Base-by-base conservation (phyloP, 2,888 invertebrate genomes). In the Scaptomyza flava region DNA sequence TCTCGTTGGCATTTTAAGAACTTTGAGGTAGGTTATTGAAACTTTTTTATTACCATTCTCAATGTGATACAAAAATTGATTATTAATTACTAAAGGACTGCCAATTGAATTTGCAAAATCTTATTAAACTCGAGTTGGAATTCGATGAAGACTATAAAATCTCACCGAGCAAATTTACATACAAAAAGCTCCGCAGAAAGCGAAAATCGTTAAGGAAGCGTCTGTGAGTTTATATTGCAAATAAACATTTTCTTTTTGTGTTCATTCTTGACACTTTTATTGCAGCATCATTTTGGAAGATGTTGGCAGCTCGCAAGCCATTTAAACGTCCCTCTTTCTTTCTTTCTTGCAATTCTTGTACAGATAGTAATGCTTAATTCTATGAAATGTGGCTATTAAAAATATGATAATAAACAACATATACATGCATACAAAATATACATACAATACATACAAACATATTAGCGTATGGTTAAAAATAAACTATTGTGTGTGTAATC, bases 71-170 rank as follows among this genome's bases (percentile, higher is more conserved):
- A 14, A 17, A 17, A 3, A 33, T 20, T 30, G 27, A 17, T 8
- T 34, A 45, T 31, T 53, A 6, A 14, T 11, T 20, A 2, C 68
- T 3, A 11, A 51, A 92, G 92, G 92, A 92, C 77, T 92, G 92
- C 89, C 92, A 91, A 82, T 86, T 92, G 65, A 92, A 92, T 87
- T 90, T 92, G 88, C 90, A 91, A 88, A 92, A 91, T 89, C 82
- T 92, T 69, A 90, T 92, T 68, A 89, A 92, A 89, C 88, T 91
- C 70, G 92, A 92, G 90, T 88, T 90, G 89, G 92, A 92, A 81
- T 92, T 92, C 83, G 92, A 92, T 81, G 92, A 92, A 85, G 92
- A 92, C 87, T 92, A 91, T 61, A 91, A 91, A 89, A 89, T 91
- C 81, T 90, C 91, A 81, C 91, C 92, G 84, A 90, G 90, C 84